Conservation (phyloP, 53 echinoderm and acorn worm species). For the Holothuria scabra region DNA sequence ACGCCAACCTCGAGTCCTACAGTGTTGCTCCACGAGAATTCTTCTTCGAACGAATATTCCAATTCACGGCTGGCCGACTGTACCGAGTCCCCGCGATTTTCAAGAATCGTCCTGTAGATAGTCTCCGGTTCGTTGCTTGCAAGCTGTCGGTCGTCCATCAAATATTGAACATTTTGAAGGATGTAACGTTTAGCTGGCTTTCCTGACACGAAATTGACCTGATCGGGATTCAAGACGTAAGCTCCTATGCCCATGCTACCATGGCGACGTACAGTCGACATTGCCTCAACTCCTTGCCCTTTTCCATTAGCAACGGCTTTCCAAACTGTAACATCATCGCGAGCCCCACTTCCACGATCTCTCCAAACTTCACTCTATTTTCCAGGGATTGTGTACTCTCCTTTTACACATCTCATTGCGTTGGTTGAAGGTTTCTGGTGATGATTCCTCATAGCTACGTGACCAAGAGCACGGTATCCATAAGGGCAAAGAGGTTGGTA, state of each 20-base stretch:
- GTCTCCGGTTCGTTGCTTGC: not conserved
- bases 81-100: not conserved
- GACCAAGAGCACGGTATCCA: not conserved
- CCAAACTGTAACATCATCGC: not conserved
- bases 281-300: constrained; percentile 13
- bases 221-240: constrained; percentile 4
- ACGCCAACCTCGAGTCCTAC: constrained; percentile 13
- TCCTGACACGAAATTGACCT: not conserved
- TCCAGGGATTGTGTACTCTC: not conserved
- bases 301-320: not conserved
- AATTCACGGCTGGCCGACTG: not conserved
- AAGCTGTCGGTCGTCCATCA: not conserved
- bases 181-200: constrained; percentile 9
- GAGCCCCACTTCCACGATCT: not conserved
- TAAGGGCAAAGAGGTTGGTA: not conserved
- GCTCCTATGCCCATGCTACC: not conserved
- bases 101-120: not conserved
- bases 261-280: not conserved
- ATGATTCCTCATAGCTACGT: constrained; percentile 4
- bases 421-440: not conserved
- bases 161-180: not conserved
- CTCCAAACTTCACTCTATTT: not conserved
- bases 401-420: not conserved
- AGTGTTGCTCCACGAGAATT: not conserved
- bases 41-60: not conserved